Base-by-base conservation (phyloP, 2,888 invertebrate genomes). In the Drosophila histrio region DNA sequence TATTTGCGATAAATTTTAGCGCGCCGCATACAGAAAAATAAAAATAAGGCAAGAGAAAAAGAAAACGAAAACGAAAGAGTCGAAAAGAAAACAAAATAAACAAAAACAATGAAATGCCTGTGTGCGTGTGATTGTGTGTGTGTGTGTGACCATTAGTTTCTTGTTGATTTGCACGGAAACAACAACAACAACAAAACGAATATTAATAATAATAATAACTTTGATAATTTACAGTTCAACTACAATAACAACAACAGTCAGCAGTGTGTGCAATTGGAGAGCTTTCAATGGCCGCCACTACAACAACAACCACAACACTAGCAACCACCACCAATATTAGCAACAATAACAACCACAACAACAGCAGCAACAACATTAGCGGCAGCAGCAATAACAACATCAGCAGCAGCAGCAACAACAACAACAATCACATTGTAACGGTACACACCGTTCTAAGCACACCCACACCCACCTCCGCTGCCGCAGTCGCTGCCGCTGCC, bases 271-370 rank as follows among this genome's bases (percentile, higher is more conserved):
- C 77, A 84, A 83, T 81, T 78, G 84, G 79, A 82, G 70, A 73
- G 67, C 81, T 78, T 68, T 85, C 83, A 87, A 86, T 88, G 88
- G 85, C 85, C 73, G 87, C 90, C 84, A 87, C 88, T 58, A 88
- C 88, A 71, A 88, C 87, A 66, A 78, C 87, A 71, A 76, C 71
- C 21, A 74, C 76, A 79, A 73, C 72, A 79, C 50, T 66, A 79
- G 77, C 72, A 82, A 75, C 73, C 67, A 72, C 73, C 73, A 80
- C 71, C 68, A 82, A 72, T 59, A 73, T 70, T 65, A 73, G 64
- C 72, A 82, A 68, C 68, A 79, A 70, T 50, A 75, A 65, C 47
- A 72, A 38, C 70, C 64, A 17, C 58, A 70, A 13, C 56, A 70
- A 13, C 54, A 77, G 15, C 58, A 67, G 11, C 38, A 72, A 4